Evolutionary conservation across 2,797 vertebrate genomes (phyloP).

Genomic region (Scleropages formosus): DNA sequence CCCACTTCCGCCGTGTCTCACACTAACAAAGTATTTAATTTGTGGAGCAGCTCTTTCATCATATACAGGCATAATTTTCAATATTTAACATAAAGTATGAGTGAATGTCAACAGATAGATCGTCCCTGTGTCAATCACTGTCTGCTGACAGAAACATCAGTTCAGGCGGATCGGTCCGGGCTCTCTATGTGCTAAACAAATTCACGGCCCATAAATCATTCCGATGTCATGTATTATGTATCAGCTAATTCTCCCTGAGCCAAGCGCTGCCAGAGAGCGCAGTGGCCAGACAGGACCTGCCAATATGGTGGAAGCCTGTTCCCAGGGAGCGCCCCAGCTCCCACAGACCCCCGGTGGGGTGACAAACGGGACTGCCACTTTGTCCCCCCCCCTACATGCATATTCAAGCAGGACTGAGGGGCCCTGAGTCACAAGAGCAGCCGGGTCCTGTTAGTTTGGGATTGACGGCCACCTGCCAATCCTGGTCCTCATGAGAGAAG

Average conservation of each 20-base stretch:
- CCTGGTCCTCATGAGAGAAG: not conserved
- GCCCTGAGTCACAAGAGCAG: not conserved
- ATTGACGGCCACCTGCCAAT: conserved; percentile 13
- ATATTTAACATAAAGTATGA: not conserved
- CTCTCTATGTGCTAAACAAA: conserved; percentile 9
- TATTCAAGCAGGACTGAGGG: not conserved
- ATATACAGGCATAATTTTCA: not conserved
- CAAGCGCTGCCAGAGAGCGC: not conserved
- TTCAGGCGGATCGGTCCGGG: not conserved
- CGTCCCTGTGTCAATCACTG: not conserved
- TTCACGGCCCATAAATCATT: conserved; percentile 8
- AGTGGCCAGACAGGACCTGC: too few relatives aligned
- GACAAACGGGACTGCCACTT: not conserved
- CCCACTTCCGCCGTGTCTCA: too few relatives aligned
- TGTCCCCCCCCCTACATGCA: not conserved
- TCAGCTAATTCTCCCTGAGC: conserved; percentile 7
- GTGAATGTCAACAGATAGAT: not conserved
- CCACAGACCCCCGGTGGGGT: not conserved
- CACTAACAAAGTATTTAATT: too few relatives aligned
- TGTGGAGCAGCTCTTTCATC: too few relatives aligned
- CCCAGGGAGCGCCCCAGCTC: not conserved
- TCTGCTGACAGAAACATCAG: not conserved
- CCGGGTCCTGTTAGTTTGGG: not conserved
- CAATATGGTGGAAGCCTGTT: not conserved
- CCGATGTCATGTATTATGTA: conserved; percentile 13